These are phyloP conservation scores for Pungitius pungitius DNA, from an alignment of 2,113 vertebrate genomes.

Conservation along the genomic window DNA sequence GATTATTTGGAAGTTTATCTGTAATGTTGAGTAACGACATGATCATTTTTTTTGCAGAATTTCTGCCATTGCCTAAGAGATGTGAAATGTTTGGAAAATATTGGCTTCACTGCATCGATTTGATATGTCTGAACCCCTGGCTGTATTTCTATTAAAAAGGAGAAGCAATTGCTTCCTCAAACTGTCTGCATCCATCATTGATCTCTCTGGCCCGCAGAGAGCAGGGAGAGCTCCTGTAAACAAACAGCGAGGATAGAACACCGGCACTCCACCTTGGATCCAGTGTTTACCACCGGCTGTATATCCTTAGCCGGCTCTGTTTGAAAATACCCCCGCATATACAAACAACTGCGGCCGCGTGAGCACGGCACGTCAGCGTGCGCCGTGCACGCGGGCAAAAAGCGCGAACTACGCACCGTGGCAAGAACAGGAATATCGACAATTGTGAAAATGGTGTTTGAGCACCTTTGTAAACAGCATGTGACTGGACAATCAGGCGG, in stretches of 20 bases:
- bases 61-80: conserved; percentile 3
- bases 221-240: conserved; percentile 68
- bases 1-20: not conserved
- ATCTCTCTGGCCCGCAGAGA: conserved; percentile 47
- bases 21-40: not conserved
- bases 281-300: conserved; percentile 73
- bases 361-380: conserved; percentile 37
- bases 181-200: conserved; percentile 64
- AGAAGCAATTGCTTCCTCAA: conserved; percentile 52
- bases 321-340: conserved; percentile 72
- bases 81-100: conserved; percentile 21
- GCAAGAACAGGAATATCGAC: conserved; percentile 28
- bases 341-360: conserved; percentile 68
- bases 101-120: conserved; percentile 7
- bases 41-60: conserved; percentile 3
- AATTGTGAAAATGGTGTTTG: conserved; percentile 49
- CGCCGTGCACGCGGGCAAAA: conserved; percentile 15
- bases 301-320: conserved; percentile 70
- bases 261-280: conserved; percentile 65
- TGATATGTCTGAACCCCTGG: conserved; percentile 20
- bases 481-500: conserved; percentile 54
- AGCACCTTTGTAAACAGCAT: conserved; percentile 61
- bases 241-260: conserved; percentile 66
- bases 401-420: conserved; percentile 30
- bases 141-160: conserved; percentile 53